Percentiles rank a stretch among this genome's conserved stretches.
Evolutionary conservation across 2,888 invertebrate genomes (phyloP).

Genomic region (Monochamus alternatus): DNA sequence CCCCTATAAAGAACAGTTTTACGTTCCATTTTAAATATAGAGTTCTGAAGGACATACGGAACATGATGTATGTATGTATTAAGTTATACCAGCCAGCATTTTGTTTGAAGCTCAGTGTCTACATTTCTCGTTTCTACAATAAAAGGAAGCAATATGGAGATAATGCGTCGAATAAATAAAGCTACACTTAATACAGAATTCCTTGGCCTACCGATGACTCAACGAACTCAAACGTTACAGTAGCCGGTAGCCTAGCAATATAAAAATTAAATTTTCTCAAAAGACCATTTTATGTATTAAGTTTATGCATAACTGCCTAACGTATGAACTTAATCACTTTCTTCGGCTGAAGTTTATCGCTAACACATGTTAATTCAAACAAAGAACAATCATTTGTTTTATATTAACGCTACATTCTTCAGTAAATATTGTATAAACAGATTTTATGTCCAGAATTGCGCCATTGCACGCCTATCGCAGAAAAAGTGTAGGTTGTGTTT

Average conservation of each 20-base stretch:
- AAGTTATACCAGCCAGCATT: background rate
- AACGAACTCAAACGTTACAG: background rate
- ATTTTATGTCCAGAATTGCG: slow-evolving; percentile 26
- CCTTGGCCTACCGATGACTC: background rate
- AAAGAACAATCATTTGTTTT: slow-evolving; percentile 29
- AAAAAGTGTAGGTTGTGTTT: slow-evolving; percentile 47
- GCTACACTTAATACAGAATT: background rate
- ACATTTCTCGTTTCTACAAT: background rate
- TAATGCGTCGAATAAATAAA: background rate
- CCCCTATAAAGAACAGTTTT: too few species aligned
- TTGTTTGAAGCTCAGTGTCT: background rate
- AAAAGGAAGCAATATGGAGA: slow-evolving; percentile 6
- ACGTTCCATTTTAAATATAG: background rate
- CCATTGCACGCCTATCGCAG: slow-evolving; percentile 19
- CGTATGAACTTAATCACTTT: slow-evolving; percentile 23
- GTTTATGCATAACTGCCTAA: background rate
- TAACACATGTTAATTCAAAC: slow-evolving; percentile 30
- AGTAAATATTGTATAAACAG: slow-evolving; percentile 28
- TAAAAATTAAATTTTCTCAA: slow-evolving; percentile 10
- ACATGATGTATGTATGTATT: background rate
- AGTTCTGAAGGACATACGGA: background rate
- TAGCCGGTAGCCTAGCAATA: background rate
- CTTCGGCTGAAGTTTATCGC: slow-evolving; percentile 26
- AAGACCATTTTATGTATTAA: background rate
- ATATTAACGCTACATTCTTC: slow-evolving; percentile 16